These are phyloP conservation scores for Lutjanus argentimaculatus DNA, from an alignment of 2,797 vertebrate species.

Conservation along the genomic window DNA sequence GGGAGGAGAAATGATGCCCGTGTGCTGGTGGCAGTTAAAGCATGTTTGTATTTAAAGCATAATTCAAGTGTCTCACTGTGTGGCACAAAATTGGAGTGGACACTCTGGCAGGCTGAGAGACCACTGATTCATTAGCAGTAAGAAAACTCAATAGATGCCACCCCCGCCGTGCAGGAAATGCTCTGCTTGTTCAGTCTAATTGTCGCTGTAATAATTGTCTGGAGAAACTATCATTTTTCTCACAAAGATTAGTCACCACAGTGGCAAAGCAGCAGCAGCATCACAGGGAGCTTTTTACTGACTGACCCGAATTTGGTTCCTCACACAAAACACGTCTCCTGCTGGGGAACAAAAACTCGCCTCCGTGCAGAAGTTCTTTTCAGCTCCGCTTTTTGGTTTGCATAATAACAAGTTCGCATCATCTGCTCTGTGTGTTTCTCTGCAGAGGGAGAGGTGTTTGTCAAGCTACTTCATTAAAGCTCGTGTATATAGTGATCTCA, in stretches of 20 bases:
- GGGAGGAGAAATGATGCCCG: conserved; percentile 1
- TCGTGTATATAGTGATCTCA: conserved; percentile 19
- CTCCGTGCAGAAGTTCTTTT: background rate
- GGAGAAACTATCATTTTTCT: conserved; percentile 15
- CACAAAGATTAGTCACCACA: conserved; percentile 26
- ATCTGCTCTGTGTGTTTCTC: background rate
- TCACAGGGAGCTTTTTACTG: background rate
- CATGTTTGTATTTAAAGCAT: background rate
- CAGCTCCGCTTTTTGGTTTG: conserved; percentile 10
- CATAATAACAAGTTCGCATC: background rate
- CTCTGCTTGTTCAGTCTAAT: background rate
- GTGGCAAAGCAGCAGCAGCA: conserved; percentile 18
- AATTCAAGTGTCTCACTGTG: background rate
- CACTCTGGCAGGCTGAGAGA: background rate
- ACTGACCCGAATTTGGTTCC: conserved; percentile 27
- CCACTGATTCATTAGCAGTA: conserved; percentile 21
- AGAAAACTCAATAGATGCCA: background rate
- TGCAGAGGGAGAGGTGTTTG: conserved; percentile 1
- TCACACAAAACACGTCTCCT: conserved; percentile 35
- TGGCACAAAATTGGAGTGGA: background rate
- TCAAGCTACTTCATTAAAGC: conserved; percentile 9
- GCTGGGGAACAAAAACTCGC: conserved; percentile 12
- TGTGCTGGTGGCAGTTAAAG: background rate
- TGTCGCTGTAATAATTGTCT: conserved; percentile 2
- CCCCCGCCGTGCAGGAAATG: background rate